These are phyloP conservation scores for Acronicta aceris DNA, from an alignment of 2,888 invertebrate species.

Conservation along the genomic window DNA sequence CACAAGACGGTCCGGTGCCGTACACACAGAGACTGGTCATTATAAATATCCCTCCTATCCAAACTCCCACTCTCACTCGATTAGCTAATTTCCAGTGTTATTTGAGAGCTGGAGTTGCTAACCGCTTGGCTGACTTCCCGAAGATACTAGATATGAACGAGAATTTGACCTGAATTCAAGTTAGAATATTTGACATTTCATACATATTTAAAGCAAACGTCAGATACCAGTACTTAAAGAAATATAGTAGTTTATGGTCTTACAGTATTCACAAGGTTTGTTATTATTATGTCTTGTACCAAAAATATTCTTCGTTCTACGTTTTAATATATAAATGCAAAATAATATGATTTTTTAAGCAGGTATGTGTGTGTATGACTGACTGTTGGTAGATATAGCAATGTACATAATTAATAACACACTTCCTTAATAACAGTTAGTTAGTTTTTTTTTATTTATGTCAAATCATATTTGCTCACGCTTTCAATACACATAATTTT, in stretches of 20 bases:
- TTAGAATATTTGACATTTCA: conserved; percentile 2
- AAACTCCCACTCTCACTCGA: conserved; percentile 16
- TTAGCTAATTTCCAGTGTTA: conserved; percentile 20
- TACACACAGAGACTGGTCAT: not conserved
- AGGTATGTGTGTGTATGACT: too few relatives aligned
- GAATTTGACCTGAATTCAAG: conserved; percentile 2
- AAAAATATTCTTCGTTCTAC: not conserved
- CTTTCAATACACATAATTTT: not conserved
- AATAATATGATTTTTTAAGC: too few relatives aligned
- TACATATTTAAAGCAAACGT: not conserved
- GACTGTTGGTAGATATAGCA: too few relatives aligned
- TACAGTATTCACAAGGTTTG: not conserved
- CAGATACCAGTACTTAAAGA: not conserved
- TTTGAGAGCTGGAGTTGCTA: conserved; percentile 6
- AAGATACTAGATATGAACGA: not conserved
- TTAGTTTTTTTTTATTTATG: too few relatives aligned
- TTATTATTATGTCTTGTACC: not conserved
- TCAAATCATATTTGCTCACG: too few relatives aligned
- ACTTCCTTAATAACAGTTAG: too few relatives aligned
- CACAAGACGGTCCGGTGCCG: not conserved
- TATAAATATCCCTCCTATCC: conserved; percentile 10
- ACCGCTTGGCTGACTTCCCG: conserved; percentile 7
- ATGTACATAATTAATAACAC: too few relatives aligned
- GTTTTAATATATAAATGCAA: too few relatives aligned
- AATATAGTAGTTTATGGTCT: not conserved